Percentiles rank a stretch among this genome's conserved stretches.
Conservation (phyloP, 2,113 vertebrate genomes). For the Stigmatopora nigra region DNA sequence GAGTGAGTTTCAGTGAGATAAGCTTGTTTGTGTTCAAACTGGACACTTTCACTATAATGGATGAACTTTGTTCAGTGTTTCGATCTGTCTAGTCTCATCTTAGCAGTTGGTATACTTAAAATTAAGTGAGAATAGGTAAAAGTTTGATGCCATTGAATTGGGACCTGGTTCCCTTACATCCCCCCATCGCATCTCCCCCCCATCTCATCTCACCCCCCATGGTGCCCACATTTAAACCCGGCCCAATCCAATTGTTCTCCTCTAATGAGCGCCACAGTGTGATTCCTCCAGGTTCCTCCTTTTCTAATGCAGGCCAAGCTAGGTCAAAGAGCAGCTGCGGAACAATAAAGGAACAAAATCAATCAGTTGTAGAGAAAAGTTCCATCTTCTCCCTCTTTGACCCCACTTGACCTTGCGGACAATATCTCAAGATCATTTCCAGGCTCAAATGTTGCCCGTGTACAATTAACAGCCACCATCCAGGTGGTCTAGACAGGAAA, state of each 20-base stretch:
- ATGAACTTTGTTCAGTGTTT: slow-evolving; percentile 58
- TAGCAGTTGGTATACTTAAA: slow-evolving; percentile 3
- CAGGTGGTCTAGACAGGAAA: slow-evolving; percentile 61
- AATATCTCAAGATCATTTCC: slow-evolving; percentile 36
- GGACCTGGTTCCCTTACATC: slow-evolving; percentile 26
- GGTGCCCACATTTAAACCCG: slow-evolving; percentile 30
- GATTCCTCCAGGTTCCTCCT: slow-evolving; percentile 25
- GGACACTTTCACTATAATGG: slow-evolving; percentile 28
- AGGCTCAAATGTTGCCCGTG: slow-evolving; percentile 38
- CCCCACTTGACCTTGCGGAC: slow-evolving; percentile 58
- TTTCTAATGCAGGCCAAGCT: slow-evolving; percentile 37
- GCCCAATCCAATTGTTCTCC: slow-evolving; percentile 41
- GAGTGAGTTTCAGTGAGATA: slow-evolving; percentile 60
- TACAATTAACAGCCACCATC: slow-evolving; percentile 28
- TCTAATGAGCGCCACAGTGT: slow-evolving; percentile 54
- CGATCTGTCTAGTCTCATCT: neutral
- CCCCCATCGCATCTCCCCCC: slow-evolving; percentile 11
- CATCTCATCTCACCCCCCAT: slow-evolving; percentile 2
- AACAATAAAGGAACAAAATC: slow-evolving; percentile 50
- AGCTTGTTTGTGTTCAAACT: slow-evolving; percentile 60
- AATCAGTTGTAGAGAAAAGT: slow-evolving; percentile 55
- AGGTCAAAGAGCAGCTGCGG: slow-evolving; percentile 48
- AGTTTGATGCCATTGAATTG: slow-evolving; percentile 29
- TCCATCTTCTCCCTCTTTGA: slow-evolving; percentile 45
- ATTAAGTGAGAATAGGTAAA: slow-evolving; percentile 22